Base-by-base conservation (phyloP, 2,113 vertebrate species). In the Callaeas wilsoni region DNA sequence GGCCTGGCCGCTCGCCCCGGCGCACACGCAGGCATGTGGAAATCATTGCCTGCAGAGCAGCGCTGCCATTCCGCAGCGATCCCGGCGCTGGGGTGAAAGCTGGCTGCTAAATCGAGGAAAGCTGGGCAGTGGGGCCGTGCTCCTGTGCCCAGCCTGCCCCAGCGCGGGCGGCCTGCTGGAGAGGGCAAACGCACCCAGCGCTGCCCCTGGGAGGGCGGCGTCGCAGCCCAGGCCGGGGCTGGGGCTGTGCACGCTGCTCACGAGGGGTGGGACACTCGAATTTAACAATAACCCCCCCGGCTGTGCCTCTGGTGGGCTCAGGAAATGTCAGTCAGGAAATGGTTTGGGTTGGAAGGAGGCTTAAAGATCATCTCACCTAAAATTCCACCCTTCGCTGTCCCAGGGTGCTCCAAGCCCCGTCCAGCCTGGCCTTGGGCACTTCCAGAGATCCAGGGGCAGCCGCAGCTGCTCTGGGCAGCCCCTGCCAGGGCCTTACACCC, bases 41-140 rank as follows among this genome's bases (percentile, higher is more conserved):
- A 96, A 93, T 87, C 95, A 90, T 62, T n/a, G 91, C 89, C 87
- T 2, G 3, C 12, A 67, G 84, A 80, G 46, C 73, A 76, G 84
- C 1, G 7, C 68, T 62, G 80, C 5, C 16, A 71, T 87, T 4
- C 74, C 32, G 96, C 69, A 41, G 10, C 46, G 16, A 1, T 16
- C 12, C 1, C 12, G n/a, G 76, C 2, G 39, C 47, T 67, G 53
- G 11, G 16, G 23, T 22, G 19, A 69, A 17, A 71, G 65, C 47
- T 41, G 89, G 39, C 60, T 74, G 89, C 47, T 44, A 3, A 55
- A n/a, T 5, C 16, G 7, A 50, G 60, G 71, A 6, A 56, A 50
- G n/a, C 1, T 4, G 63, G 88, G 16, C 42, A 81, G 37, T 1
- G 63, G 33, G n/a, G 35, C 59, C 63, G 0, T 1, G 69, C 17